These are phyloP conservation scores for Drosophila lacicola DNA, from an alignment of 2,888 invertebrate genomes.

Conservation along the genomic window DNA sequence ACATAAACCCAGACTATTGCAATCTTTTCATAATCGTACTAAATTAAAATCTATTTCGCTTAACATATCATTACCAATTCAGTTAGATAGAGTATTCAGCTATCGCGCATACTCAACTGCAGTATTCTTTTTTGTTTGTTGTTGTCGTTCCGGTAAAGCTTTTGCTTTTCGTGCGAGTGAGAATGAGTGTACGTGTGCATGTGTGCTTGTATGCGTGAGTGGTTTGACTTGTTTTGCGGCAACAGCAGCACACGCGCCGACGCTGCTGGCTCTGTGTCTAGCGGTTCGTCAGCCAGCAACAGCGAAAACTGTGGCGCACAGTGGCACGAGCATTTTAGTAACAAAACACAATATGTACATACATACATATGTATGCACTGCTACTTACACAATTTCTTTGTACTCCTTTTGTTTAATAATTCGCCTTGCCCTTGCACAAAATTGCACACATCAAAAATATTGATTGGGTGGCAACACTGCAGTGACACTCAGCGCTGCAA, in stretches of 20 bases:
- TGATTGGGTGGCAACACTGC: conserved; percentile 9
- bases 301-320: conserved; percentile 66
- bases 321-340: conserved; percentile 45
- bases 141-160: conserved; percentile 63
- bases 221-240: conserved; percentile 79
- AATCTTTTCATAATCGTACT: too few relatives aligned
- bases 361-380: background rate
- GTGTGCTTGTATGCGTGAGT: conserved; percentile 58
- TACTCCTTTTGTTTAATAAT: background rate
- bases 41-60: background rate
- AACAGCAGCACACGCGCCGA: conserved; percentile 73
- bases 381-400: background rate
- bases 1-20: background rate
- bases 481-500: background rate
- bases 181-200: conserved; percentile 32
- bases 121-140: conserved; percentile 49
- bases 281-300: conserved; percentile 61
- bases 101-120: conserved; percentile 7
- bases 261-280: conserved; percentile 64
- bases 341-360: background rate
- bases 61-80: background rate
- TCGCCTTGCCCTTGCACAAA: conserved; percentile 1
- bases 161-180: conserved; percentile 57
- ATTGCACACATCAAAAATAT: conserved; percentile 3
- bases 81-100: conserved; percentile 30